A percentile compares a stretch with the other conserved stretches of the same genome.
Conservation (phyloP, 2,888 invertebrate species). For the Ennomos erosarius region DNA sequence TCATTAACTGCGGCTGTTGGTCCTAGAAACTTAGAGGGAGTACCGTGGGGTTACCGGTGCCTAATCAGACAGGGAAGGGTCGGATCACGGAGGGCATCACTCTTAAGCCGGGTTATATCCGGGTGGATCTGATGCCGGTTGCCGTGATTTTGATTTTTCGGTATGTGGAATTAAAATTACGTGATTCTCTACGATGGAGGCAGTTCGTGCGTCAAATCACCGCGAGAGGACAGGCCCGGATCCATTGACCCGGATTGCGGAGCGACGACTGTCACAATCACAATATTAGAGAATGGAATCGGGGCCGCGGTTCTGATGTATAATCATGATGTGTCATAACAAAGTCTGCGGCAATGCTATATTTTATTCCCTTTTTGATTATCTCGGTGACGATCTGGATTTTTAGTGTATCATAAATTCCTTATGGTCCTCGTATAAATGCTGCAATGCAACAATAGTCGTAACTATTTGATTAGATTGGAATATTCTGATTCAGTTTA, state of each 20-base stretch:
- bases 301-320: slow-evolving; percentile 31
- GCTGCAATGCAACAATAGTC: slow-evolving; percentile 33
- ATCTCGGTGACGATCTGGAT: slow-evolving; percentile 25
- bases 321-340: slow-evolving; percentile 34
- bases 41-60: slow-evolving; percentile 41
- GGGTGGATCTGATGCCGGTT: slow-evolving; percentile 28
- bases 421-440: slow-evolving; percentile 30
- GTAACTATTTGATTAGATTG: slow-evolving; percentile 38
- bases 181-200: slow-evolving; percentile 37
- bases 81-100: slow-evolving; percentile 44
- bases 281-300: slow-evolving; percentile 29
- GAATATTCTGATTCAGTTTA: slow-evolving; percentile 34
- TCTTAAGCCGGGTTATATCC: slow-evolving; percentile 36
- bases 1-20: slow-evolving; percentile 52
- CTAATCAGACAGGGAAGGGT: slow-evolving; percentile 54
- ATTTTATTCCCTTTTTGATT: slow-evolving; percentile 30
- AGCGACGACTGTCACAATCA: slow-evolving; percentile 23
- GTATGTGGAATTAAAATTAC: slow-evolving; percentile 37
- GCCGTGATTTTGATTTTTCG: slow-evolving; percentile 40
- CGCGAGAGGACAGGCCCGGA: slow-evolving; percentile 20
- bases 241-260: slow-evolving; percentile 34
- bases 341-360: slow-evolving; percentile 21
- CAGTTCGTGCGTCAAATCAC: slow-evolving; percentile 37
- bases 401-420: slow-evolving; percentile 30
- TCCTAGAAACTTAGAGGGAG: slow-evolving; percentile 47